Evolutionary conservation across 2,888 invertebrate species (phyloP).

Genomic region (Petrophora chlorosata): DNA sequence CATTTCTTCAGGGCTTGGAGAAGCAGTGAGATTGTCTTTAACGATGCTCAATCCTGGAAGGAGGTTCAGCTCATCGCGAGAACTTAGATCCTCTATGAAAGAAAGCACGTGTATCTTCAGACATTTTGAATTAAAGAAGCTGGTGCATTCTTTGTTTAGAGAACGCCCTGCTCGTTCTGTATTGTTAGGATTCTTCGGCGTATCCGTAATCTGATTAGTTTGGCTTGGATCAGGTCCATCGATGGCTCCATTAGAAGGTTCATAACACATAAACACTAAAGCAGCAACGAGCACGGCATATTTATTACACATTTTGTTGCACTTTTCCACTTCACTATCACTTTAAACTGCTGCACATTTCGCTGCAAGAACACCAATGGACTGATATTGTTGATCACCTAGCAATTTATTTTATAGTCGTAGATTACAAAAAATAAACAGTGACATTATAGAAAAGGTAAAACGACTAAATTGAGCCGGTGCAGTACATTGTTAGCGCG

Average conservation of each 20-base stretch:
- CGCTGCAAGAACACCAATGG: constrained; percentile 47
- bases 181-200: constrained; percentile 43
- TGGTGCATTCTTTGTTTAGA: constrained; percentile 71
- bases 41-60: constrained; percentile 91
- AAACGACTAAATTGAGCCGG: constrained; percentile 55
- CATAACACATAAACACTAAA: constrained; percentile 53
- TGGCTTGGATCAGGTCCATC: constrained; percentile 49
- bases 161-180: constrained; percentile 59
- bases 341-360: constrained; percentile 53
- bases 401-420: constrained; percentile 72
- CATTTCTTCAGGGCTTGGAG: constrained; percentile 85
- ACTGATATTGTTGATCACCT: constrained; percentile 59
- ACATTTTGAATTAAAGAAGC: constrained; percentile 86
- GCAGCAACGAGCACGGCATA: constrained; percentile 48
- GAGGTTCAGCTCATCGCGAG: constrained; percentile 87
- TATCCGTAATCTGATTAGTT: constrained; percentile 50
- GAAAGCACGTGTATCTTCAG: constrained; percentile 90
- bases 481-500: constrained; percentile 57
- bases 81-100: constrained; percentile 89
- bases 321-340: constrained; percentile 49
- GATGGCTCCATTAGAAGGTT: constrained; percentile 48
- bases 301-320: constrained; percentile 59
- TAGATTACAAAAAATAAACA: constrained; percentile 56
- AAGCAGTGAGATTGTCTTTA: constrained; percentile 81
- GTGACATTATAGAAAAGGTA: constrained; percentile 52